These are phyloP conservation scores for Bos indicus DNA, from an alignment of 2,113 vertebrate species.

Conservation along the genomic window DNA sequence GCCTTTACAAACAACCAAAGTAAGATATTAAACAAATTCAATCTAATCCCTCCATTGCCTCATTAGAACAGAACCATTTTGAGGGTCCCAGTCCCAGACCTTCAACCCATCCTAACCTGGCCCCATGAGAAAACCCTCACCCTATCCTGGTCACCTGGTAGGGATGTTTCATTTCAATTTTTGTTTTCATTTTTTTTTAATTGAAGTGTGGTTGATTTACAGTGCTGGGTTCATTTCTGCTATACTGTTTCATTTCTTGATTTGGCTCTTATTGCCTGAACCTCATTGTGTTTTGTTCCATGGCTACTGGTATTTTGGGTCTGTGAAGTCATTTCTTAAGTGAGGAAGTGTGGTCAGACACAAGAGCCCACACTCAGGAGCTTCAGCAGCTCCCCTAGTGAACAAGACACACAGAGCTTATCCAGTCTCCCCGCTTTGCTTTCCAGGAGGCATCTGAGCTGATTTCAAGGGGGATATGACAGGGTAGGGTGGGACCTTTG, in stretches of 20 bases:
- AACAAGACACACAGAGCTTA: neutral
- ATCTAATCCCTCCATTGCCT: neutral
- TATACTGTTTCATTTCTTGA: neutral
- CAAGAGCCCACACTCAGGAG: neutral
- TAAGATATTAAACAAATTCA: neutral
- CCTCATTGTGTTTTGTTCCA: neutral
- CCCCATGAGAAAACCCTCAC: accelerated
- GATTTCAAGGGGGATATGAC: neutral
- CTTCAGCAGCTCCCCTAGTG: neutral
- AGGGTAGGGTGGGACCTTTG: neutral
- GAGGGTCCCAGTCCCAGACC: neutral
- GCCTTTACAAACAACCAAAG: neutral
- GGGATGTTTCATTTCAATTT: neutral
- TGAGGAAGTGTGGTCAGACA: constrained; percentile 54
- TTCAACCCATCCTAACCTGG: too few species aligned
- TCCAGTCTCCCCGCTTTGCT: neutral
- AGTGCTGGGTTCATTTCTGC: neutral
- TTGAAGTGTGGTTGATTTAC: neutral
- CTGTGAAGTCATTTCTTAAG: constrained; percentile 55
- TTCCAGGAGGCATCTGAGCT: neutral
- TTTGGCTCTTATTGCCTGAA: neutral
- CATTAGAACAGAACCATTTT: neutral
- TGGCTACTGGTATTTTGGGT: constrained; percentile 45
- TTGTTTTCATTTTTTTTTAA: neutral
- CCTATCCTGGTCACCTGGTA: neutral